These are phyloP conservation scores for Eleginops maclovinus DNA, from an alignment of 2,113 vertebrate genomes.

Conservation along the genomic window DNA sequence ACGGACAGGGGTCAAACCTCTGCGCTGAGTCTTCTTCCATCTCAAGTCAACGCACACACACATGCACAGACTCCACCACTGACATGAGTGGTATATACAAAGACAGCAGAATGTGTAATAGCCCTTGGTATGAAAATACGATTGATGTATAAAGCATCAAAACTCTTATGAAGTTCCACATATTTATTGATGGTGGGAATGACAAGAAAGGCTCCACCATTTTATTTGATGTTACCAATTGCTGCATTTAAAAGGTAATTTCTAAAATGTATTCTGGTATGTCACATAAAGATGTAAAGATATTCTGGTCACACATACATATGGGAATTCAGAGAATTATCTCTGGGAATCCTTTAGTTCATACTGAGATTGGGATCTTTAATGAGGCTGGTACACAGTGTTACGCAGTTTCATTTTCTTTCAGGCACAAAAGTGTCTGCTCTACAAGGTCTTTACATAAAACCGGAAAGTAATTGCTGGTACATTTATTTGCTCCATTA, in stretches of 20 bases:
- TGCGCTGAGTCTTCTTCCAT: conserved; percentile 17
- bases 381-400: conserved; percentile 43
- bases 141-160: background rate
- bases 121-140: conserved; percentile 18
- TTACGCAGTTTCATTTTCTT: conserved; percentile 40
- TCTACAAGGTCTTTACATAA: conserved; percentile 26
- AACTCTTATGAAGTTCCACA: background rate
- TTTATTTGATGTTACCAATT: background rate
- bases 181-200: background rate
- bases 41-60: conserved; percentile 14
- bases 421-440: conserved; percentile 13
- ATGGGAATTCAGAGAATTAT: conserved; percentile 11
- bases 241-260: background rate
- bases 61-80: conserved; percentile 1
- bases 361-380: conserved; percentile 42
- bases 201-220: background rate
- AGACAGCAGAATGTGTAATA: background rate
- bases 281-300: background rate
- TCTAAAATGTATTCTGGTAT: background rate
- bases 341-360: conserved; percentile 27
- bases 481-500: background rate
- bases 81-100: background rate
- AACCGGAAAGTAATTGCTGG: background rate
- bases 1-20: conserved; percentile 40
- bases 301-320: conserved; percentile 24